These are phyloP conservation scores for Zaprionus obscuricornis DNA, from an alignment of 2,888 invertebrate species.

Conservation along the genomic window DNA sequence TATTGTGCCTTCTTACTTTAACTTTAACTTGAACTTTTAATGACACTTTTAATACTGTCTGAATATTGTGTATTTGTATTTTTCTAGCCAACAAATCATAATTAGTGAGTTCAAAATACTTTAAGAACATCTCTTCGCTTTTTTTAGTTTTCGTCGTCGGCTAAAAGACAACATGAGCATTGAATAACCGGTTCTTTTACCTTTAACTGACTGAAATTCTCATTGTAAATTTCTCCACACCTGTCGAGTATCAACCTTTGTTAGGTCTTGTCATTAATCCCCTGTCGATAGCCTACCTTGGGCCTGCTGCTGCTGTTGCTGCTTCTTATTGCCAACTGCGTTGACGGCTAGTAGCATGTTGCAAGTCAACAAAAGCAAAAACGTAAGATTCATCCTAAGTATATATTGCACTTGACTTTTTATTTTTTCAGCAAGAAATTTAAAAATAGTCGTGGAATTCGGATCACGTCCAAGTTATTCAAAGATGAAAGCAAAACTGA, in stretches of 20 bases:
- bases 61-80: too few relatives aligned
- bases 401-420: slow-evolving; percentile 50
- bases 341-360: slow-evolving; percentile 51
- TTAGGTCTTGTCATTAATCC: not conserved
- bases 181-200: slow-evolving; percentile 65
- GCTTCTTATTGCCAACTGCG: slow-evolving; percentile 55
- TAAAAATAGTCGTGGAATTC: slow-evolving; percentile 4
- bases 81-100: slow-evolving; percentile 1
- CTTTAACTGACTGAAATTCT: slow-evolving; percentile 44
- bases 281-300: slow-evolving; percentile 66
- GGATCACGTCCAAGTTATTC: slow-evolving; percentile 45
- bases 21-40: too few relatives aligned
- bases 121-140: slow-evolving; percentile 17
- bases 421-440: slow-evolving; percentile 25
- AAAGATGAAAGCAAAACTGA: slow-evolving; percentile 72
- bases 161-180: not conserved
- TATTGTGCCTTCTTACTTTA: too few relatives aligned
- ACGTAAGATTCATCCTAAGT: slow-evolving; percentile 38
- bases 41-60: too few relatives aligned
- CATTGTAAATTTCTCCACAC: slow-evolving; percentile 47
- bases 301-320: slow-evolving; percentile 53
- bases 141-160: slow-evolving; percentile 17
- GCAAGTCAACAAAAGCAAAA: slow-evolving; percentile 58
- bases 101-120: slow-evolving; percentile 20
- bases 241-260: slow-evolving; percentile 34